Evolutionary conservation across 64 coral and sea anemone genomes (phyloP).

Genomic region (Stichodactyla helianthus): DNA sequence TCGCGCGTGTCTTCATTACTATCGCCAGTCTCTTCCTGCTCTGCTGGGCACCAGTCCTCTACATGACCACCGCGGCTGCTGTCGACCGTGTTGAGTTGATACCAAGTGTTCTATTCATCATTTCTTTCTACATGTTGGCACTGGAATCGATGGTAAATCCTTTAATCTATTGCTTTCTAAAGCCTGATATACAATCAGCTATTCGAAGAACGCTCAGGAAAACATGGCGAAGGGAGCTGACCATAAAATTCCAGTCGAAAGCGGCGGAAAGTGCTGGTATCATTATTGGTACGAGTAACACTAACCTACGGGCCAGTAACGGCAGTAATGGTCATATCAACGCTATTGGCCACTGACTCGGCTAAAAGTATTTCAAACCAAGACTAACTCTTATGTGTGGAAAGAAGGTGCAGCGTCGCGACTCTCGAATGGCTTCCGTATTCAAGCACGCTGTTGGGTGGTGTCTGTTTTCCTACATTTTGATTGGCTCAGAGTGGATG

Average conservation of each 20-base stretch:
- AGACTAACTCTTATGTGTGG: not conserved
- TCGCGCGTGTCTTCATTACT: constrained; percentile 27
- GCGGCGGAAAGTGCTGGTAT: not conserved
- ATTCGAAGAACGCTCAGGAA: constrained; percentile 21
- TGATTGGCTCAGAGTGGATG: not conserved
- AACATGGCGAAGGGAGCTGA: constrained; percentile 10
- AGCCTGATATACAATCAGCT: constrained; percentile 41
- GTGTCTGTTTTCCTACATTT: not conserved
- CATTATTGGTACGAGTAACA: not conserved
- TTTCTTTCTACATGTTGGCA: constrained; percentile 21
- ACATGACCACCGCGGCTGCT: constrained; percentile 26
- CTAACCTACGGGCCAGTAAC: not conserved
- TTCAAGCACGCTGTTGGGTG: not conserved
- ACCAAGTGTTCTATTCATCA: not conserved
- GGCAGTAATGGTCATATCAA: not conserved
- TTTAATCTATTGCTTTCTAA: constrained; percentile 42
- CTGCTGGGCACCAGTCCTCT: constrained; percentile 39
- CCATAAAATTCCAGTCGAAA: not conserved
- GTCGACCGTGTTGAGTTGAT: constrained; percentile 5
- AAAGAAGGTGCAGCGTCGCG: not conserved
- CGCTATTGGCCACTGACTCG: not conserved
- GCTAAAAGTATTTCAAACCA: no score
- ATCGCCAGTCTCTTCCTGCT: constrained; percentile 19
- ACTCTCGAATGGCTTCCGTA: not conserved
- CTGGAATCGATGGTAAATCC: constrained; percentile 37